Evolutionary conservation across 2,797 vertebrate species (phyloP), one percentile per base, ranked within the genome.

Genomic region (Microcaecilia unicolor): DNA sequence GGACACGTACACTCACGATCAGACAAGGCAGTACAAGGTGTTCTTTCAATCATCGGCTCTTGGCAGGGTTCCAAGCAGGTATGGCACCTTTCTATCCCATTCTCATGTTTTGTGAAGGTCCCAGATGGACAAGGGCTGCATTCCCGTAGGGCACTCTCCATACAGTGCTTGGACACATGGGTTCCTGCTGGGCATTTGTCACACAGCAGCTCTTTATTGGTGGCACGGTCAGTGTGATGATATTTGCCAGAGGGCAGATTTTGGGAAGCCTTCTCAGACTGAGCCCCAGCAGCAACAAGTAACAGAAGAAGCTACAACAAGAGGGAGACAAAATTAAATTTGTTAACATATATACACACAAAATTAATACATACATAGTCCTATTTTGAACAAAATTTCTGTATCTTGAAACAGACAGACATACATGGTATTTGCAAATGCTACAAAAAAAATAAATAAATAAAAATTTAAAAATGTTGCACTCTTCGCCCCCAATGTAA

Each of bases 131-230:
- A 98, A 11, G 77, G 76, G 55, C 75, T 87, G 70, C 95, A 98
- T 61, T 93, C 89, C 17, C 95, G 81, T 55, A 91, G 75, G 4
- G 74, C 72, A 5, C 51, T 68, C 22, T 63, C 58, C 4, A 89
- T 89, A 62, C 95, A 98, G 42, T 96, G 93, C 44, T 77, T 61
- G 2, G 86, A 92, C 48, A 98, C 93, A 0, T 83, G 85, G 21
- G 89, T 97, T 54, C 95, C 95, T 7, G 92, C 93, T 0, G 95
- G 95, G 74, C 95, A 98, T 72, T 96, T 97, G 76, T 93, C 83
- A 14, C 95, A 98, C 49, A 76, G 66, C 59, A 93, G 68, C 67
- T 81, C 80, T 55, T 65, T 51, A 37, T 90, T 87, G 3, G 87
- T 87, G 51, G 54, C 44, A 25, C 41, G 84, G 64, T 96, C 86